Base-by-base conservation (phyloP, 2,888 invertebrate species). In the Falcaria lacertinaria region DNA sequence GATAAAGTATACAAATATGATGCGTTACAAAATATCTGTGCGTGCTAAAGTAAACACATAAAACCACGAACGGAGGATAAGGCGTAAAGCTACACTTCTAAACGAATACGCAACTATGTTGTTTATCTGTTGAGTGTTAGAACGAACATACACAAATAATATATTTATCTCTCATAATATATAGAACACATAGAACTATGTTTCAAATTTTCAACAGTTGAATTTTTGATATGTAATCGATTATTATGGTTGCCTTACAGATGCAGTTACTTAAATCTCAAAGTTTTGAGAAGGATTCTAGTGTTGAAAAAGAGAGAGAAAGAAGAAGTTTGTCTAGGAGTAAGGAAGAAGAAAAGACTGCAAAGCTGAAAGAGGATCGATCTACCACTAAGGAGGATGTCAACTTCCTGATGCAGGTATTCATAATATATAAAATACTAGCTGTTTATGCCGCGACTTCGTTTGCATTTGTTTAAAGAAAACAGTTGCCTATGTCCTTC, bases 261-360 rank as follows among this genome's bases (percentile, higher is more conserved):
- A 90, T 91, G 80, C 90, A 91, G 57, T 79, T 91, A 49, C 78
- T 91, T 48, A 90, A 90, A 69, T 77, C 83, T 41, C 90, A 89
- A 67, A 90, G 90, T 77, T 88, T 89, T 64, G 90, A 90, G 64
- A 90, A 90, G 58, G 90, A 90, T 64, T 77, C 89, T 33, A 89
- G 88, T 69, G 54, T 79, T 60, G 89, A 89, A 50, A 88, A 83
- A 57, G 89, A 89, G 54, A 80, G 81, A 57, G 85, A 87, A 64
- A 78, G 74, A 49, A 73, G 88, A 73, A 87, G 88, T 69, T 59
- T 79, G 42, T 86, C 88, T 7, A 78, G 70, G 72, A 87, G 80
- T 71, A 88, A 75, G 78, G 88, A 89, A 68, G 87, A 85, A 62
- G 86, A 88, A 54, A 83, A 83, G 60, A 56, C 66, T 49, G 49